A percentile compares a stretch with the other conserved stretches of the same genome.
Conservation (phyloP, 2,888 invertebrate species). For the Hanleya hanleyi region DNA sequence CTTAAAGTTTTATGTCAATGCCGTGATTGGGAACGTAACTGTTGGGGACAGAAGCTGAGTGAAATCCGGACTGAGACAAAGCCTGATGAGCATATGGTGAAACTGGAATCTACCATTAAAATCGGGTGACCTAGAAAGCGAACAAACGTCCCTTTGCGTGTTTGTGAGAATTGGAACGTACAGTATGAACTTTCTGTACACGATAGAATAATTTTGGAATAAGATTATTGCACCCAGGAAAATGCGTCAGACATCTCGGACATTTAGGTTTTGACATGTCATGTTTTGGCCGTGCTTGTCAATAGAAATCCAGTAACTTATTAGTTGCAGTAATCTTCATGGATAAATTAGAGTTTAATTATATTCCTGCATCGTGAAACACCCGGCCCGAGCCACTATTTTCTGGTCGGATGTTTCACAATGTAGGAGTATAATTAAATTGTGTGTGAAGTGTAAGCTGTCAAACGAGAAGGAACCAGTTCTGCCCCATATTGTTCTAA, state of each 20-base stretch:
- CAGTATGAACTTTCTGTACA: conserved; percentile 30
- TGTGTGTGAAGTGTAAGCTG: background rate
- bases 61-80: conserved; percentile 1
- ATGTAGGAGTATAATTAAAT: too few relatives aligned
- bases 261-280: conserved; percentile 16
- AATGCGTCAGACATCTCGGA: background rate
- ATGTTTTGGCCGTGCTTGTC: background rate
- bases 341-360: too few relatives aligned
- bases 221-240: conserved; percentile 11
- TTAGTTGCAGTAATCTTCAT: background rate
- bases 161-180: conserved; percentile 3
- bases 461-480: background rate
- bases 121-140: conserved; percentile 23
- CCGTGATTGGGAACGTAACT: too few relatives aligned
- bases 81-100: conserved; percentile 12
- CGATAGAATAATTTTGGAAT: conserved; percentile 17
- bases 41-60: background rate
- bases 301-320: background rate
- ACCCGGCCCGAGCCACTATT: too few relatives aligned
- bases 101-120: conserved; percentile 9
- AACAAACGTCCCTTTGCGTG: background rate
- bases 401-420: too few relatives aligned
- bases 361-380: too few relatives aligned
- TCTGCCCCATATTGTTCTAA: background rate
- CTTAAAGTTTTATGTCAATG: too few relatives aligned